A percentile compares a stretch with the other conserved stretches of the same genome.
Evolutionary conservation across 2,888 invertebrate genomes (phyloP).

Genomic region (Pardosa pseudoannulata): DNA sequence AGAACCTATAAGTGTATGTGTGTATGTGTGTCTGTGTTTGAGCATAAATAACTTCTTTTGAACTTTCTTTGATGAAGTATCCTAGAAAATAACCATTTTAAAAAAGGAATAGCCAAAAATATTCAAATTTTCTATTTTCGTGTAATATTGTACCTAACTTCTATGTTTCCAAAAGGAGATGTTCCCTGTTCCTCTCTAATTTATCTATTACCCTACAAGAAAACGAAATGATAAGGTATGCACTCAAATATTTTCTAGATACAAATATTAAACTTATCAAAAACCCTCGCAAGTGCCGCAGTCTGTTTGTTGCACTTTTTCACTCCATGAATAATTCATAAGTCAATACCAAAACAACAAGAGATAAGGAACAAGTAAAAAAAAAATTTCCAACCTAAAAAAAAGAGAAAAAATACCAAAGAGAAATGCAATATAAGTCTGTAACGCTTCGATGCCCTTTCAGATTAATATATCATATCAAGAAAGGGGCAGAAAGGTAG

Average conservation of each 20-base stretch:
- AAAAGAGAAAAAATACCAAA: slow-evolving; percentile 18
- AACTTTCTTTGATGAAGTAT: no score
- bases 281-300: background rate
- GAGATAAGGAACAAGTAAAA: slow-evolving; percentile 2
- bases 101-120: no score
- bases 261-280: background rate
- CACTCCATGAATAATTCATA: slow-evolving; percentile 48
- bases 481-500: slow-evolving; percentile 9
- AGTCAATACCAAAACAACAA: slow-evolving; percentile 7
- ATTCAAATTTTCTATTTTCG: no score
- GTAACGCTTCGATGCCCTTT: slow-evolving; percentile 36
- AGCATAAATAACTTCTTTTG: no score
- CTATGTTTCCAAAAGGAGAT: no score
- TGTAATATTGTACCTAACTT: no score
- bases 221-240: background rate
- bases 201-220: background rate
- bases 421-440: slow-evolving; percentile 64
- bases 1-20: no score
- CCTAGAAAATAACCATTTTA: no score
- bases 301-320: slow-evolving; percentile 8
- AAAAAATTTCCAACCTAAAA: background rate
- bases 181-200: background rate
- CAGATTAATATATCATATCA: slow-evolving; percentile 68
- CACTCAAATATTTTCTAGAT: background rate
- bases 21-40: no score